These are phyloP conservation scores for Poecilia latipinna DNA, from an alignment of 2,113 vertebrate genomes.

Conservation along the genomic window DNA sequence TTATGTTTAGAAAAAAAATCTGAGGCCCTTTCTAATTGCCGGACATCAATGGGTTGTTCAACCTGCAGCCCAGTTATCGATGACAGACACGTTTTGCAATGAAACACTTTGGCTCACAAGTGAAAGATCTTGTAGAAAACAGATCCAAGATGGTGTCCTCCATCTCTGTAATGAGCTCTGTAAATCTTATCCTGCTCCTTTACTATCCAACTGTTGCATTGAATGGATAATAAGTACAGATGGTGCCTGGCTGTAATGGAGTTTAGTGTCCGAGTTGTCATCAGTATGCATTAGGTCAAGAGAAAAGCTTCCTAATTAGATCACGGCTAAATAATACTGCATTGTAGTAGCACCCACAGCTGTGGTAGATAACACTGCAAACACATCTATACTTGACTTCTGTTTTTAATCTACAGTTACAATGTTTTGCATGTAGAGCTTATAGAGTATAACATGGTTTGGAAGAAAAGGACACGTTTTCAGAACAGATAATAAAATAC, in stretches of 20 bases:
- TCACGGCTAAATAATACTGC: constrained; percentile 65
- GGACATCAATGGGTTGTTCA: constrained; percentile 18
- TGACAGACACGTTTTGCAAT: constrained; percentile 38
- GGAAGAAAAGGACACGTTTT: neutral
- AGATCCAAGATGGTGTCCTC: constrained; percentile 41
- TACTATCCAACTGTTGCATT: constrained; percentile 74
- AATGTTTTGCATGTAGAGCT: neutral
- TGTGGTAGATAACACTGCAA: constrained; percentile 49
- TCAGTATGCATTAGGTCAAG: constrained; percentile 72
- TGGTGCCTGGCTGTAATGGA: constrained; percentile 66
- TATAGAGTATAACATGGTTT: too few species aligned
- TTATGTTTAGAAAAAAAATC: constrained; percentile 1
- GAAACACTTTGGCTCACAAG: constrained; percentile 30
- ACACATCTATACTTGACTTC: constrained; percentile 46
- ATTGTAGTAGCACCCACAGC: constrained; percentile 53
- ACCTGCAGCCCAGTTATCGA: constrained; percentile 30
- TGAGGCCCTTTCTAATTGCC: constrained; percentile 18
- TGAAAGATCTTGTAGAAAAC: constrained; percentile 32
- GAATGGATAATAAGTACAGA: constrained; percentile 75
- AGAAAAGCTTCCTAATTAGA: constrained; percentile 56
- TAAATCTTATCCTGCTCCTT: constrained; percentile 73
- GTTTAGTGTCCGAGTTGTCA: constrained; percentile 65
- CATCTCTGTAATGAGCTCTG: constrained; percentile 67
- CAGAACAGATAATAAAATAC: too few species aligned
- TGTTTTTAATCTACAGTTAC: constrained; percentile 23